Base-by-base conservation (phyloP, 2,888 invertebrate genomes). In the Chrysina gloriosa region DNA sequence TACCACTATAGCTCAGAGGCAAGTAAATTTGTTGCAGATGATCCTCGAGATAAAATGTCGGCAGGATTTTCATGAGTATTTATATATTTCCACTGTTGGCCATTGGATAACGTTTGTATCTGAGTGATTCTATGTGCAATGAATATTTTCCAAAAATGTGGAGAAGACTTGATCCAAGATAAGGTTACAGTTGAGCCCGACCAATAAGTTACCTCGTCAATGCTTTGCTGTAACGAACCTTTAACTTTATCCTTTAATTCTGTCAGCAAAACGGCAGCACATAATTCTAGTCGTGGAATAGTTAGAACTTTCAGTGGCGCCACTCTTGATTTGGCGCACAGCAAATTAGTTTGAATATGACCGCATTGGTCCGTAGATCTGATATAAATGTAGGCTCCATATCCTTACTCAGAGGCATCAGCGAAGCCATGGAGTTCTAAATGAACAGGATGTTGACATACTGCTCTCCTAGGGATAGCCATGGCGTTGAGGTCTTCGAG, bases 1-100 rank as follows among this genome's bases (percentile, higher is more conserved):
- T 63, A 48, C 56, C 67, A 69, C 69, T 67, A 64, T 31, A 69
- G 47, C 19, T 45, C 39, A 7, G 16, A 21, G 6, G 34, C 42
- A 25, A 16, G 31, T 23, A 68, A 25, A 11, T 56, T n/a, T 21
- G 16, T n/a, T n/a, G n/a, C n/a, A n/a, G n/a, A n/a, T n/a, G n/a
- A n/a, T n/a, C n/a, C n/a, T n/a, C n/a, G n/a, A n/a, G 11, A 1
- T 7, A 7, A 16, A 39, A 4, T 4, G 16, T 39, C 39, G 5
- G 39, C 39, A 7, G n/a, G 68, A 45, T 71, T 71, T 27, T 68
- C 58, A 19, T 61, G 54, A 3, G 65, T 58, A 16, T 21, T 19
- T 9, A 71, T 58, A 61, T 70, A 52, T 19, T 67, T 5, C 70
- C 70, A 70, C 5, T 54, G 47, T 21, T 23, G 14, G 3, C 6